Evolutionary conservation across 2,113 vertebrate species (phyloP).

Genomic region (Cololabis saira): DNA sequence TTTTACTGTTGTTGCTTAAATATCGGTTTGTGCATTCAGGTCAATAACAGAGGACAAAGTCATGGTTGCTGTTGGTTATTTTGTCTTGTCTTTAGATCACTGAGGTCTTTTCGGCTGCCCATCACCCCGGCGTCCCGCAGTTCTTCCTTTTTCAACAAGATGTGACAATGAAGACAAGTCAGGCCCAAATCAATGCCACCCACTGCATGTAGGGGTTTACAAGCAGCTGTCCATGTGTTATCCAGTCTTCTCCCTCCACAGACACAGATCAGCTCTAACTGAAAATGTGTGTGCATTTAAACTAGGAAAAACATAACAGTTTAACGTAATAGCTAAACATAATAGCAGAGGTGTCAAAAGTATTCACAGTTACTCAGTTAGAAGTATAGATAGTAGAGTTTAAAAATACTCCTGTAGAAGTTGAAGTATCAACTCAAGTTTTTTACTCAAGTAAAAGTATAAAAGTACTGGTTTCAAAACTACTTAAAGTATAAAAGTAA

Average conservation of each 20-base stretch:
- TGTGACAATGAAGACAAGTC: slow-evolving; percentile 41
- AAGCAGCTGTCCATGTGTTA: slow-evolving; percentile 52
- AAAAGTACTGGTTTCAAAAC: too few relatives aligned
- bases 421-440: too few relatives aligned
- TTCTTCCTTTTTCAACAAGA: slow-evolving; percentile 42
- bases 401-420: too few relatives aligned
- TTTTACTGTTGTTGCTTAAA: slow-evolving; percentile 34
- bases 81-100: slow-evolving; percentile 25
- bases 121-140: background rate
- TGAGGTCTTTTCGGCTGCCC: background rate
- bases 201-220: slow-evolving; percentile 37
- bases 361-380: too few relatives aligned
- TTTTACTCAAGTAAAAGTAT: too few relatives aligned
- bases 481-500: too few relatives aligned
- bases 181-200: slow-evolving; percentile 53
- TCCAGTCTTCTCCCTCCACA: slow-evolving; percentile 26
- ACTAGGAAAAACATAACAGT: slow-evolving; percentile 5
- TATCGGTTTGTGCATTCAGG: slow-evolving; percentile 44
- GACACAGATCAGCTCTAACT: slow-evolving; percentile 8
- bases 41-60: slow-evolving; percentile 46
- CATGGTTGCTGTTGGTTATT: slow-evolving; percentile 18
- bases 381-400: too few relatives aligned
- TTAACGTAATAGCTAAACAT: background rate
- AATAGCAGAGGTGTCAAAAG: background rate
- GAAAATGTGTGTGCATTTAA: background rate